Conservation (phyloP, 2,888 invertebrate genomes). For the Coelopa pilipes region DNA sequence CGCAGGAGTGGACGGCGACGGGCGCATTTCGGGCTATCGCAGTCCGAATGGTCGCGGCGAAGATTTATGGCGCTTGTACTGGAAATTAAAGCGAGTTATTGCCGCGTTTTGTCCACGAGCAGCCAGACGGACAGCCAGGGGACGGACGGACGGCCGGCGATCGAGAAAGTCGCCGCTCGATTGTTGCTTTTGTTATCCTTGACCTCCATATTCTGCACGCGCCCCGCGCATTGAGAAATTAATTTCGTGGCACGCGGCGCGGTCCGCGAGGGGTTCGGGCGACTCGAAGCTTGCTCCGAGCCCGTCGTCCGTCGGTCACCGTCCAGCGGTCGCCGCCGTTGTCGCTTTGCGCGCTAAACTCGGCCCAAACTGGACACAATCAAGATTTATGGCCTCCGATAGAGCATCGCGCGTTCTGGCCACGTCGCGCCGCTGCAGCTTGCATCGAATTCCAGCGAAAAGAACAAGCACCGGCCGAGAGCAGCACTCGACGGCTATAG, state of each 20-base stretch:
- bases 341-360: slow-evolving; percentile 23
- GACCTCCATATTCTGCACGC: slow-evolving; percentile 47
- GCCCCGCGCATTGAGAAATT: not conserved
- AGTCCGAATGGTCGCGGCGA: slow-evolving; percentile 17
- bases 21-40: slow-evolving; percentile 8
- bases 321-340: slow-evolving; percentile 35
- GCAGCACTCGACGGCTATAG: too few relatives aligned
- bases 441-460: slow-evolving; percentile 39
- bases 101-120: slow-evolving; percentile 13
- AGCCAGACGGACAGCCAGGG: not conserved
- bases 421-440: not conserved
- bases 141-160: not conserved
- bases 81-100: slow-evolving; percentile 34
- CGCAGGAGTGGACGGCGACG: slow-evolving; percentile 10
- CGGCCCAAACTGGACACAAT: slow-evolving; percentile 50
- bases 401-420: slow-evolving; percentile 56
- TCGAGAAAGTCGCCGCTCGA: not conserved
- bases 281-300: not conserved
- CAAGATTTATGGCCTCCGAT: slow-evolving; percentile 60
- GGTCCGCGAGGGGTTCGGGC: not conserved
- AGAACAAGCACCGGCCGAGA: not conserved
- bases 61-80: slow-evolving; percentile 28
- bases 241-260: not conserved
- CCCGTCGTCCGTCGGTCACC: not conserved
- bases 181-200: slow-evolving; percentile 49